Percentiles rank a stretch among this genome's conserved stretches.
Conservation (phyloP, 1,140 invertebrate species). For the Drosophila cardini region DNA sequence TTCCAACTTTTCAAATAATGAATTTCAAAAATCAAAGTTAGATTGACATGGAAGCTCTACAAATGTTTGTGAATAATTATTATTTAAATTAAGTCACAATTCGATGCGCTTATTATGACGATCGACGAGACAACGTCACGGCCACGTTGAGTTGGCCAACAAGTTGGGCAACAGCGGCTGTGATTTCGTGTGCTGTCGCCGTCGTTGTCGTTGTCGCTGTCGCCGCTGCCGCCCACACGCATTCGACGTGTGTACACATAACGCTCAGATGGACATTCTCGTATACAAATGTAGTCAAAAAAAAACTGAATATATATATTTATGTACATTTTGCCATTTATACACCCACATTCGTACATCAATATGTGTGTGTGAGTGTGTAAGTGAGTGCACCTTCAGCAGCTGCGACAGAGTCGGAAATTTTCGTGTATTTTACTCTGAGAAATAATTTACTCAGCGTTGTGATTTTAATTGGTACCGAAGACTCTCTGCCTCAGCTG, state of each 20-base stretch:
- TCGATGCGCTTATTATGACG: constrained; percentile 33
- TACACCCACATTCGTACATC: constrained; percentile 36
- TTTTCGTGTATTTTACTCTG: constrained; percentile 10
- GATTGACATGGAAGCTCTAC: neutral
- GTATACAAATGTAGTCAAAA: constrained; percentile 11
- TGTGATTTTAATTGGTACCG: constrained; percentile 2
- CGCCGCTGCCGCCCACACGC: constrained; percentile 53
- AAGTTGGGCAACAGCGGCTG: constrained; percentile 56
- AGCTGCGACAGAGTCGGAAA: constrained; percentile 32
- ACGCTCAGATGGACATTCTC: constrained; percentile 1
- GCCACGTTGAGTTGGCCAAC: constrained; percentile 48
- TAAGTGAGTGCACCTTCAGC: constrained; percentile 36
- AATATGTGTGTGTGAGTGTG: constrained; percentile 28
- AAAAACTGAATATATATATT: neutral
- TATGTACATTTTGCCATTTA: constrained; percentile 43
- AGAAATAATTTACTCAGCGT: constrained; percentile 20
- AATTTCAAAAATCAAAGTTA: neutral
- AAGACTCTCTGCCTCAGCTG: constrained; percentile 4
- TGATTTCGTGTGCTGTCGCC: constrained; percentile 32
- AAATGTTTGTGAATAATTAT: neutral
- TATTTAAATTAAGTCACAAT: constrained; percentile 24
- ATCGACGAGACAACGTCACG: constrained; percentile 55
- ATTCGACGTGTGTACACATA: constrained; percentile 17
- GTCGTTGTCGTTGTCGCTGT: no score
- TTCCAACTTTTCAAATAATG: no score